These are phyloP conservation scores for Dendrolimus kikuchii DNA, from an alignment of 1,140 invertebrate genomes.

Conservation along the genomic window DNA sequence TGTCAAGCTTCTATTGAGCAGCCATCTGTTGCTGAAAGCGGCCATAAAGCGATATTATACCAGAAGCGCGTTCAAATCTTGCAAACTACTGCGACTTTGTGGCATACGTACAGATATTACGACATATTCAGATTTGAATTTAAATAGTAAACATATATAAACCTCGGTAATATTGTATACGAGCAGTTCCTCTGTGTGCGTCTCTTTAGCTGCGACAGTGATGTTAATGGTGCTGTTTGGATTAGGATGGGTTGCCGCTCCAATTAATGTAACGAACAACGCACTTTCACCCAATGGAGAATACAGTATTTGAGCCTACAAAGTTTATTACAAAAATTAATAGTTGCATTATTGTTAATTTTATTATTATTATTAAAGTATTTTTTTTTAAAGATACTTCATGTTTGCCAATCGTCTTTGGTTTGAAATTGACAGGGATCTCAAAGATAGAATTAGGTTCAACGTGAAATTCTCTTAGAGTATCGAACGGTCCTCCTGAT, in stretches of 20 bases:
- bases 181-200: constrained; percentile 32
- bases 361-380: not conserved
- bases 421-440: constrained; percentile 54
- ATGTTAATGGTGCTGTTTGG: constrained; percentile 39
- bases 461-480: constrained; percentile 46
- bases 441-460: constrained; percentile 52
- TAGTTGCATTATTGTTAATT: no score
- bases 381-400: constrained; percentile 29
- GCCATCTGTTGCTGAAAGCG: no score
- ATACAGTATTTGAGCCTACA: constrained; percentile 44
- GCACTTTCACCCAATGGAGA: constrained; percentile 53
- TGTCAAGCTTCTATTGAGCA: no score
- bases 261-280: constrained; percentile 40
- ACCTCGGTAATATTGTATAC: constrained; percentile 61
- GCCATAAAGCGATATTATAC: no score
- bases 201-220: constrained; percentile 40
- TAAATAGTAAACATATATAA: not conserved
- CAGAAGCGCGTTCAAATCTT: no score
- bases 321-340: not conserved
- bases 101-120: not conserved
- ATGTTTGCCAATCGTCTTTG: constrained; percentile 49
- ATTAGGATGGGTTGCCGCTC: constrained; percentile 34
- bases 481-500: constrained; percentile 51
- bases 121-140: not conserved
- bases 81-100: no score